Evolutionary conservation across 2,888 invertebrate genomes (phyloP), one percentile per base, ranked within the genome.

Genomic region (Drosophila macrospina): DNA sequence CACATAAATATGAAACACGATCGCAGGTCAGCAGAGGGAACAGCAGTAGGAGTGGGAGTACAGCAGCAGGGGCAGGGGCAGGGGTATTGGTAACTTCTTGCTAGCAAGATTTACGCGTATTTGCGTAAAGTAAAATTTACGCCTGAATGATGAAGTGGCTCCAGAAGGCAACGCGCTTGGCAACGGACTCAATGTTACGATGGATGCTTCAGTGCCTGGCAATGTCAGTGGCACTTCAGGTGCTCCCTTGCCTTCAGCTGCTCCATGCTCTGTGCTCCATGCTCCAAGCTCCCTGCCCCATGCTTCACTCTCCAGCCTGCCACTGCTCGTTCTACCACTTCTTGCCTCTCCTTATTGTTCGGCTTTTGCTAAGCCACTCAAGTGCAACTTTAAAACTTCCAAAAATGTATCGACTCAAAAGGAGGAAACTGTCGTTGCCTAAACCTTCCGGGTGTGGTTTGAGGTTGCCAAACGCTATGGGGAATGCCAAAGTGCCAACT

Each of bases 371-470:
- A 69, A 83, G 83, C 78, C 80, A 84, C 84, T 84, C 86, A 86
- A 84, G 86, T 84, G 86, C 84, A 84, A 86, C 86, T 84, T 84
- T 80, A 80, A 84, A 86, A 86, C 77, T 78, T 70, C 74, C 66
- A 50, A 73, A 74, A 78, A 78, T 79, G 79, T 79, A 79, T 79
- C 70, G 79, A 63, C 65, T 63, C 61, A 56, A 69, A 74, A 78
- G 78, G 62, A 44, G 55, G 69, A 86, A 83, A 78, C 75, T 83
- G 83, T 83, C 83, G 80, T 75, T 70, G 77, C 69, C 60, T 76
- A 66, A 72, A 61, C 59, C 72, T 73, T 76, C 73, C 67, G 69
- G 76, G 13, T 57, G 62, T 74, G 74, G 66, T 67, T 52, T 34
- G 50, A 45, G 63, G 15, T 65, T 39, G 34, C 8, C 0, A 11